A percentile compares a stretch with the other conserved stretches of the same genome.
Evolutionary conservation across 2,888 invertebrate genomes (phyloP).

Genomic region (Noctua pronuba): DNA sequence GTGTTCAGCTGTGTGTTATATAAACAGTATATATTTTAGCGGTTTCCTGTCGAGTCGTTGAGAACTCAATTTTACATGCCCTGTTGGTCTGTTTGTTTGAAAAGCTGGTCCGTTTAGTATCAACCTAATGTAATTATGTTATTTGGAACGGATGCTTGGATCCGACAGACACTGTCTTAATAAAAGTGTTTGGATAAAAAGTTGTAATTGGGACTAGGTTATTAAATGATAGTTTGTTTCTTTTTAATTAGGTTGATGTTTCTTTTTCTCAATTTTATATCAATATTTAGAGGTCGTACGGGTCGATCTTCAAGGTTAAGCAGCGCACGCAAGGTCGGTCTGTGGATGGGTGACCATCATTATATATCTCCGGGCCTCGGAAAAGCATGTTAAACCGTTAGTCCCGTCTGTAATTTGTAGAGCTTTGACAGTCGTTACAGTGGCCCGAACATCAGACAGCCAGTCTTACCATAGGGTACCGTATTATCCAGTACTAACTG

Average conservation of each 20-base stretch:
- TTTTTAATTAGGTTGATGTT: background rate
- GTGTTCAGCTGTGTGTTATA: conserved; percentile 32
- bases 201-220: background rate
- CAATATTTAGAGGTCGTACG: too few relatives aligned
- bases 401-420: too few relatives aligned
- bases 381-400: too few relatives aligned
- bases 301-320: too few relatives aligned
- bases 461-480: too few relatives aligned
- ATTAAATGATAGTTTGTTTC: background rate
- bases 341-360: too few relatives aligned
- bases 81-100: conserved; percentile 19
- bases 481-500: too few relatives aligned
- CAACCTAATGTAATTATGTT: conserved; percentile 27
- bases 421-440: too few relatives aligned
- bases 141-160: conserved; percentile 23
- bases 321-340: too few relatives aligned
- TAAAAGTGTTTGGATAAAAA: background rate
- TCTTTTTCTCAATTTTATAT: too few relatives aligned
- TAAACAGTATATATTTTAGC: conserved; percentile 47
- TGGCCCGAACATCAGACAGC: too few relatives aligned
- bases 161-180: conserved; percentile 3
- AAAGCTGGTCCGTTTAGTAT: conserved; percentile 11
- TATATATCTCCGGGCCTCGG: too few relatives aligned
- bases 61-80: conserved; percentile 35
- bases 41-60: conserved; percentile 50